phyloP scores from a whole-genome alignment of 2,113 vertebrate genomes.

The Podocnemis expansa region DNA sequence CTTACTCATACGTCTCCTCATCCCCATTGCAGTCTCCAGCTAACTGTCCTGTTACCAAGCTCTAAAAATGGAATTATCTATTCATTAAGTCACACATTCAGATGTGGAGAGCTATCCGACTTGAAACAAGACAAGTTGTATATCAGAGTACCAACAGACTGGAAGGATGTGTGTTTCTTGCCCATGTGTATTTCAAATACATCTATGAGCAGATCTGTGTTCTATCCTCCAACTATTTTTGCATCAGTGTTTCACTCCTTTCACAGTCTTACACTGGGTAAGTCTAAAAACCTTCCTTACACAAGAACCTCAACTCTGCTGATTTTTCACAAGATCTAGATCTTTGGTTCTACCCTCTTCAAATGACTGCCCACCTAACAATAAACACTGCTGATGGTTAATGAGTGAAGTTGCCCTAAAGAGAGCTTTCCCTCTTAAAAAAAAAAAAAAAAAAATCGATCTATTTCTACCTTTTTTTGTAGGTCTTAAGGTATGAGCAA shows the following conservation, averaged over 20 bases:
- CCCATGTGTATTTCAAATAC: rapidly evolving
- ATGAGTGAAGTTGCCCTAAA: too few relatives aligned
- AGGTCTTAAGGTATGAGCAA: neutral
- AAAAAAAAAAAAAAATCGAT: neutral
- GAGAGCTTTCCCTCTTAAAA: too few relatives aligned
- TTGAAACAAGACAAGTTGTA: neutral
- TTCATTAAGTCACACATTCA: neutral
- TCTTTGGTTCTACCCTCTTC: neutral
- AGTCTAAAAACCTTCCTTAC: neutral
- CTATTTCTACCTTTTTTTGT: neutral
- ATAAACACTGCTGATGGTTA: too few relatives aligned
- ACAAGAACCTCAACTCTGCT: neutral
- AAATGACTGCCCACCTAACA: too few relatives aligned
- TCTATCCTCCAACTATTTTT: neutral
- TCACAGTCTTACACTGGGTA: rapidly evolving
- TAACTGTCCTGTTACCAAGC: neutral
- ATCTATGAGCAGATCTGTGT: neutral
- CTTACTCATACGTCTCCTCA: too few relatives aligned
- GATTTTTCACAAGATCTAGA: neutral
- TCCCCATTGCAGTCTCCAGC: neutral
- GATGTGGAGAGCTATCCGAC: neutral
- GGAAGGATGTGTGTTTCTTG: neutral
- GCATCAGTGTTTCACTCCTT: neutral
- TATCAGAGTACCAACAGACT: neutral
- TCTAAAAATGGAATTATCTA: neutral